Conservation (phyloP, 1,140 invertebrate species). For the Radopholus similis region DNA sequence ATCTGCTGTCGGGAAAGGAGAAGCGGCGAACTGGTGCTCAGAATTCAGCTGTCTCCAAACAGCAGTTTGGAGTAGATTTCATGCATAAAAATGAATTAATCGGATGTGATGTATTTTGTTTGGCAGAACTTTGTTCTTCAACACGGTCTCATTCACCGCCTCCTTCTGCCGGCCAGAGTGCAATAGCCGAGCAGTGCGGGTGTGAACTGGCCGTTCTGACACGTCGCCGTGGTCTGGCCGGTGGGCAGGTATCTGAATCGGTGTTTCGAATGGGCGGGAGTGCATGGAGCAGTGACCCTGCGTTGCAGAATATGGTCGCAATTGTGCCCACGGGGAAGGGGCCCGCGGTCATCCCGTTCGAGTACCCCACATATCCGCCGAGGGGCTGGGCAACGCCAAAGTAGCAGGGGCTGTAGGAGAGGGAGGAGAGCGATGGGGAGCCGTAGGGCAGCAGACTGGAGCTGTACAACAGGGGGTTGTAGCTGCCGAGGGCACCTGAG, state of each 20-base stretch:
- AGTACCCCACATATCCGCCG: background rate
- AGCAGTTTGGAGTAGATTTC: too few species aligned
- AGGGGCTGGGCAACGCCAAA: background rate
- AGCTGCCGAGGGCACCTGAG: background rate
- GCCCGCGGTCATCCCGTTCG: background rate
- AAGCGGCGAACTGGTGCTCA: too few species aligned
- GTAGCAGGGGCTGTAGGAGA: background rate
- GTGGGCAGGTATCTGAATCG: background rate
- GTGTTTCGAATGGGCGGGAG: background rate
- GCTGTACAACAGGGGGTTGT: background rate
- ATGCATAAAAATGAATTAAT: too few species aligned
- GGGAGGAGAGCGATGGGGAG: background rate
- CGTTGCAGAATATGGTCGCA: conserved; percentile 1
- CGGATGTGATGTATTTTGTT: too few species aligned
- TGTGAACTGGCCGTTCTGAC: background rate
- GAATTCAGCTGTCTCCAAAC: too few species aligned
- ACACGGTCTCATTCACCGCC: background rate
- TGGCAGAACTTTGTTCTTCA: too few species aligned
- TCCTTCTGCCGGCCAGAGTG: background rate
- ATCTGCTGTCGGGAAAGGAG: too few species aligned
- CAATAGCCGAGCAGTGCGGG: background rate
- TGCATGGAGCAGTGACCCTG: background rate
- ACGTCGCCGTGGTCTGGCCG: background rate
- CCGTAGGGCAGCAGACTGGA: background rate
- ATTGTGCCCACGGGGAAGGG: background rate